A percentile compares a stretch with the other conserved stretches of the same genome.
Evolutionary conservation across 1,140 invertebrate species (phyloP).

Genomic region (Aphis gossypii): DNA sequence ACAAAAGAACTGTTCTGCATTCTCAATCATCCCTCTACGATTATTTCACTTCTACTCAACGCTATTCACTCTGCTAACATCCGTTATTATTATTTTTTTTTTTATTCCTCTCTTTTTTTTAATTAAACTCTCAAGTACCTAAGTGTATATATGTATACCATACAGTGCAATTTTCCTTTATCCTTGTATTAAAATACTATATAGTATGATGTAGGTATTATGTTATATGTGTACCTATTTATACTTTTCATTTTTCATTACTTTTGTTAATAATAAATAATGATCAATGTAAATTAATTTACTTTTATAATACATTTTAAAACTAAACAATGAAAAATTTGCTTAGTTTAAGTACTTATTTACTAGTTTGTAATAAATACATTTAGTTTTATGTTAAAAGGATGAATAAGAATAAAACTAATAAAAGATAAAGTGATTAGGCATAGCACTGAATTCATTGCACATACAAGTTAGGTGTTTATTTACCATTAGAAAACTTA

Average conservation of each 20-base stretch:
- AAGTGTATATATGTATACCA: background rate
- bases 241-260: constrained; percentile 3
- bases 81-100: constrained; percentile 35
- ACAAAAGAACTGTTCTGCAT: constrained; percentile 36
- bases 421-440: background rate
- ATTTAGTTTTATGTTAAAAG: background rate
- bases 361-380: background rate
- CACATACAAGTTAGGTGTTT: background rate
- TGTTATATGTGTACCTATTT: background rate
- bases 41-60: constrained; percentile 18
- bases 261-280: background rate
- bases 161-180: background rate
- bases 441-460: background rate
- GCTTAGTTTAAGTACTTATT: background rate
- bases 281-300: background rate
- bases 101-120: background rate
- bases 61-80: background rate
- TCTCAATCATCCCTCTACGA: constrained; percentile 22
- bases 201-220: background rate
- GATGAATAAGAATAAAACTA: background rate
- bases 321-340: background rate
- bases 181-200: background rate
- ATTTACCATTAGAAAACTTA: background rate
- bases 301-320: constrained; percentile 2
- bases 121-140: constrained; percentile 9